Conservation (phyloP, 2,797 vertebrate genomes). For the Chelonia mydas region DNA sequence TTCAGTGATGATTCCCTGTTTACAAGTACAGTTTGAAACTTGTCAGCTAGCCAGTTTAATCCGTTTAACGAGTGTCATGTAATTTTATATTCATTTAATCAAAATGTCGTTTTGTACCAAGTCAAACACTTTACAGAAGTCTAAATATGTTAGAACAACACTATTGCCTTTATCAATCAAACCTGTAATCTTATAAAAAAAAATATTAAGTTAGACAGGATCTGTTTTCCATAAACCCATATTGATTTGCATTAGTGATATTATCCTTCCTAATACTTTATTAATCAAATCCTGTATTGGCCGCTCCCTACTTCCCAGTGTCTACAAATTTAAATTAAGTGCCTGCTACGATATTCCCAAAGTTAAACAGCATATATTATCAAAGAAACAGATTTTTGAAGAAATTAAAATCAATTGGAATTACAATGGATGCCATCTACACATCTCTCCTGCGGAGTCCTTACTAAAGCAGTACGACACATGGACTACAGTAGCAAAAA, state of each 20-base stretch:
- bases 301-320: background rate
- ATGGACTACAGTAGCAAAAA: background rate
- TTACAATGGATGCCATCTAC: rapidly evolving
- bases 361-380: background rate
- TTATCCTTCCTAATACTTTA: background rate
- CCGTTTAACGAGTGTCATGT: background rate
- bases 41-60: background rate
- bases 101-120: background rate
- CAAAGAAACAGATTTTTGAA: background rate
- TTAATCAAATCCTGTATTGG: background rate
- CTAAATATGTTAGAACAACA: background rate
- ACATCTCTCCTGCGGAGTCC: background rate
- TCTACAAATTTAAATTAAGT: background rate
- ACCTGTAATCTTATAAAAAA: background rate
- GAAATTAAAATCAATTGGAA: background rate
- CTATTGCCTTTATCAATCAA: background rate
- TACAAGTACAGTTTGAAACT: background rate
- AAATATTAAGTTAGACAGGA: background rate
- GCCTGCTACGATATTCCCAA: background rate
- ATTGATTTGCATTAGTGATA: background rate
- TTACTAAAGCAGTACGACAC: background rate
- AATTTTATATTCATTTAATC: background rate
- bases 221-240: background rate
- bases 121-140: background rate
- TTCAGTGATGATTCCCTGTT: background rate